These are phyloP conservation scores for Alcedo atthis DNA, from an alignment of 2,797 vertebrate species.

Conservation along the genomic window DNA sequence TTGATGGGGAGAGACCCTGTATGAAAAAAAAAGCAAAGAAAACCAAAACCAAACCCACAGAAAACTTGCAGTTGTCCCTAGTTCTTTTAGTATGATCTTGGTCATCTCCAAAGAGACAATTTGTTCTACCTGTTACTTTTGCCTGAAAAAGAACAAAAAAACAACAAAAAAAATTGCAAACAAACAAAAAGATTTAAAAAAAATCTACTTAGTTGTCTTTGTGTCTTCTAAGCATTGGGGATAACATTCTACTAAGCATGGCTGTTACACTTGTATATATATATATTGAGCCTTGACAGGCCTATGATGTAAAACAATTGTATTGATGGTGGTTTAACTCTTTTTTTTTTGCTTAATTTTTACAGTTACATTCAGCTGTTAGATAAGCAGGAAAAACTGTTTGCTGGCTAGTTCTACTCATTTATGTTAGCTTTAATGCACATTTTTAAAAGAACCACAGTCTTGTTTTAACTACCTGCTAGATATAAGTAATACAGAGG, in stretches of 20 bases:
- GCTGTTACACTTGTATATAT: constrained; percentile 95
- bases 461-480: constrained; percentile 97
- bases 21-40: constrained; percentile 29
- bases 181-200: constrained; percentile 38
- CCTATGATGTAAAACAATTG: constrained; percentile 97
- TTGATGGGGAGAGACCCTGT: constrained; percentile 41
- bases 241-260: constrained; percentile 94
- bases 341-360: constrained; percentile 77
- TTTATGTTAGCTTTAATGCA: constrained; percentile 94
- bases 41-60: neutral
- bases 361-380: constrained; percentile 92
- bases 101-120: constrained; percentile 89
- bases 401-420: constrained; percentile 92
- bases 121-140: constrained; percentile 89
- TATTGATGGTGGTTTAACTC: constrained; percentile 95
- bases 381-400: constrained; percentile 92
- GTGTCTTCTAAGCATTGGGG: constrained; percentile 96
- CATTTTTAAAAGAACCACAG: constrained; percentile 87
- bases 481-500: constrained; percentile 86
- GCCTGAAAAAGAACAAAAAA: constrained; percentile 82
- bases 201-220: constrained; percentile 90
- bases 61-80: constrained; percentile 64
- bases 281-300: constrained; percentile 92
- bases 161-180: constrained; percentile 30
- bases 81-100: constrained; percentile 76